Evolutionary conservation across 2,797 vertebrate genomes (phyloP).

Genomic region (Etheostoma perlongum): DNA sequence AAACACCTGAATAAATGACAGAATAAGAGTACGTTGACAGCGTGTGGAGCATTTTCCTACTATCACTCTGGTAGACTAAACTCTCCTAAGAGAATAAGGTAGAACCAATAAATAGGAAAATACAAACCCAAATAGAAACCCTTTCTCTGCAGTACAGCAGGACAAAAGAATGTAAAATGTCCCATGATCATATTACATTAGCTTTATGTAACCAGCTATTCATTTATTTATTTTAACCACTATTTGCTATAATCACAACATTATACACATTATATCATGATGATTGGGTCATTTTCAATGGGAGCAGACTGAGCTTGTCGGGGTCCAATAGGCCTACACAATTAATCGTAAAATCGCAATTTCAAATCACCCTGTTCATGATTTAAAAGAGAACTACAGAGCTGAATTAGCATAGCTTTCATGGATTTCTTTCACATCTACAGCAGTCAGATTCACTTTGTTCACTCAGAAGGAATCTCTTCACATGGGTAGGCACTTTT

Average conservation of each 20-base stretch:
- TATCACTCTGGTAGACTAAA: constrained; percentile 34
- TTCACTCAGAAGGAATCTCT: no score
- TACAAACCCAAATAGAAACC: neutral
- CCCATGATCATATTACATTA: neutral
- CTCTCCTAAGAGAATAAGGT: neutral
- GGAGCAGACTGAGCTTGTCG: no score
- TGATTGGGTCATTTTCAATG: neutral
- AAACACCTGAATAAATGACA: constrained; percentile 73
- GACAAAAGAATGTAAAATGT: neutral
- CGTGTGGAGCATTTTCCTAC: constrained; percentile 35
- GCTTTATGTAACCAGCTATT: neutral
- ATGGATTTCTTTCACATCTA: no score
- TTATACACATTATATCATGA: neutral
- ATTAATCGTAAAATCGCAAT: no score
- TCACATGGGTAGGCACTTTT: no score
- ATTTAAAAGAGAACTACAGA: no score
- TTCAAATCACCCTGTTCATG: no score
- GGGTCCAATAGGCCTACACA: no score
- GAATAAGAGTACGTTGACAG: constrained; percentile 39
- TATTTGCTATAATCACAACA: neutral
- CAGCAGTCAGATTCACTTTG: no score
- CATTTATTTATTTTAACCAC: neutral
- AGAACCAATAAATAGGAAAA: constrained; percentile 43
- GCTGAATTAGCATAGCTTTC: no score
- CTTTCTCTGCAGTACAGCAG: neutral